A percentile compares a stretch with the other conserved stretches of the same genome.
Evolutionary conservation across 2,797 vertebrate species (phyloP).

Genomic region (Galaxias olidus): DNA sequence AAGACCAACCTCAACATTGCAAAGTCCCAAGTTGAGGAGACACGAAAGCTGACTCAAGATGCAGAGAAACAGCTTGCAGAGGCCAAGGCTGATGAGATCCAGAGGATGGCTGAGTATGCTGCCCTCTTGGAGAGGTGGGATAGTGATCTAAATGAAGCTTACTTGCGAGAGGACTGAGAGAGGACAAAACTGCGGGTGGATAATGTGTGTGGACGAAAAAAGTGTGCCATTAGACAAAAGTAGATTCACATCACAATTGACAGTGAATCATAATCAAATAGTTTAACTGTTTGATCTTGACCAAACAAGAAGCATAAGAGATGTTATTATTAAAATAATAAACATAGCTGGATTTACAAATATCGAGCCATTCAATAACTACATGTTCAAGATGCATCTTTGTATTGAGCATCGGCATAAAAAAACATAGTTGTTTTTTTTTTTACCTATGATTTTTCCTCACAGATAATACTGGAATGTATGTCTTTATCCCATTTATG

Average conservation of each 20-base stretch:
- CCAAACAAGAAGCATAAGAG: no score
- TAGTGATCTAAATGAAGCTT: slow-evolving; percentile 81
- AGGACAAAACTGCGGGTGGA: neutral
- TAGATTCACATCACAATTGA: no score
- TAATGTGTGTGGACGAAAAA: no score
- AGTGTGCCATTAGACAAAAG: no score
- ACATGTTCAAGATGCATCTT: no score
- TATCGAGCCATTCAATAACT: no score
- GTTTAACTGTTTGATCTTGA: no score
- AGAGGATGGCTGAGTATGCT: slow-evolving; percentile 67
- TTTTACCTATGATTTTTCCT: no score
- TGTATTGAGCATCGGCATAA: neutral
- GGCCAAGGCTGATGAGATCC: slow-evolving; percentile 87
- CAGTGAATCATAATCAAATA: no score
- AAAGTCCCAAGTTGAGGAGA: slow-evolving; percentile 83
- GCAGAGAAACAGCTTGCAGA: slow-evolving; percentile 87
- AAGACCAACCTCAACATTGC: slow-evolving; percentile 85
- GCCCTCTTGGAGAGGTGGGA: slow-evolving; percentile 50
- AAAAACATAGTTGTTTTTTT: neutral
- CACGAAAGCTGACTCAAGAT: slow-evolving; percentile 77
- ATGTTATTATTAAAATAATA: no score
- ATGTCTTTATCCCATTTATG: neutral
- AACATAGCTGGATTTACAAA: no score
- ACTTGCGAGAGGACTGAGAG: slow-evolving; percentile 90
- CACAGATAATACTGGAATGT: neutral